Evolutionary conservation across 2,797 vertebrate genomes (phyloP), one percentile per base, ranked within the genome.

Genomic region (Aulostomus chinensis): DNA sequence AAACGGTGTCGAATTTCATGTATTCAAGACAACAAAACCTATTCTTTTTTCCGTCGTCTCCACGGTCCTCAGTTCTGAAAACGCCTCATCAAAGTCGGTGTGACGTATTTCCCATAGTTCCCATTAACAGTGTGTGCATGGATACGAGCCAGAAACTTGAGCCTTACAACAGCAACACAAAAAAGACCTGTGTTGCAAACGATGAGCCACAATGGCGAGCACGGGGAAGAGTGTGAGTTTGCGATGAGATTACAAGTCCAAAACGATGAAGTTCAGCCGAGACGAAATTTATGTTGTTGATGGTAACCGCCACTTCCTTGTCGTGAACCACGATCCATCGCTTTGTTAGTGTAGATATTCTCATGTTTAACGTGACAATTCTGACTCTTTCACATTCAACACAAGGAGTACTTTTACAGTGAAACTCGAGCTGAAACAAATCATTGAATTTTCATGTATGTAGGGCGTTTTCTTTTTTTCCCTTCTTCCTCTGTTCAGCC

Each of bases 131-230:
- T 46, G n/a, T 21, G 14, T n/a, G 22, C 4, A 29, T 29, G 25
- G 3, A 15, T 14, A 32, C 26, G 28, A 21, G 7, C 2, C 11
- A 13, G 76, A 65, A 72, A 81, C 38, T 5, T 63, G 51, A 80
- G 37, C 46, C 53, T 4, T 6, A 12, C 8, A 7, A 28, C 8
- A 2, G 25, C 17, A 17, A 22, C 2, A 50, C 56, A 70, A 54
- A 21, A 15, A 13, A 13, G n/a, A n/a, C n/a, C 25, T 35, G 20
- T 1, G 15, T 49, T 43, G 25, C 33, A 35, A 20, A 35, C 9
- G 42, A 42, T 12, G 18, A 48, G 31, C 1, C 8, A 13, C 12
- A 35, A 29, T n/a, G n/a, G n/a, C n/a, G n/a, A n/a, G n/a, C n/a
- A n/a, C n/a, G n/a, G n/a, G n/a, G n/a, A n/a, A n/a, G n/a, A n/a